A percentile compares a stretch with the other conserved stretches of the same genome.
Conservation (phyloP, 2,797 vertebrate genomes). For the Pseudomugil gertrudae region DNA sequence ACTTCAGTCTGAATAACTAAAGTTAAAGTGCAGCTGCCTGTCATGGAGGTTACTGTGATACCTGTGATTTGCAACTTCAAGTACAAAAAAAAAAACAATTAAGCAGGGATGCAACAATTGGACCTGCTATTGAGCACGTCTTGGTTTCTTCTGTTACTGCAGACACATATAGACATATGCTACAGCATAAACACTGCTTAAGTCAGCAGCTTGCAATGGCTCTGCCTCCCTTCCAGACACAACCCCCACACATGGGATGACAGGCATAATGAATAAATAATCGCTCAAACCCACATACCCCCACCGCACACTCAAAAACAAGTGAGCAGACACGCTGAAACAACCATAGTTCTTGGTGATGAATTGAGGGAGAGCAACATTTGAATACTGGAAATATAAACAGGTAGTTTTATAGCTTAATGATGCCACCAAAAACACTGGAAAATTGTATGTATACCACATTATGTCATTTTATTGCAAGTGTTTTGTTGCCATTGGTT, state of each 20-base stretch:
- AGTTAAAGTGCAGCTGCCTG: slow-evolving; percentile 42
- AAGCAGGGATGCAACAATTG: slow-evolving; percentile 21
- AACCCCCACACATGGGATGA: slow-evolving; percentile 50
- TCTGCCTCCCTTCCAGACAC: slow-evolving; percentile 42
- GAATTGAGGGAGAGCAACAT: not conserved
- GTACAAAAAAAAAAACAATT: slow-evolving; percentile 3
- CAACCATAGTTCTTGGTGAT: not conserved
- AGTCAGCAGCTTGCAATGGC: slow-evolving; percentile 33
- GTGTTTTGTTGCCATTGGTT: not conserved
- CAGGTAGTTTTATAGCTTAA: not conserved
- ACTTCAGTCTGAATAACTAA: slow-evolving; percentile 19
- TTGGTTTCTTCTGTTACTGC: slow-evolving; percentile 27
- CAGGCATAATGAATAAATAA: slow-evolving; percentile 66
- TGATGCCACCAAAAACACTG: not conserved
- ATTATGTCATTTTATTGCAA: not conserved
- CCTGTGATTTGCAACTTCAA: slow-evolving; percentile 33
- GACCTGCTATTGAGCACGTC: slow-evolving; percentile 25
- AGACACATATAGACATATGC: slow-evolving; percentile 20
- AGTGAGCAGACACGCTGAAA: slow-evolving; percentile 22
- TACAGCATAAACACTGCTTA: slow-evolving; percentile 4
- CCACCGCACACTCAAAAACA: slow-evolving; percentile 44
- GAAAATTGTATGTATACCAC: not conserved
- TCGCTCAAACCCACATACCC: slow-evolving; percentile 47
- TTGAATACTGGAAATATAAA: not conserved
- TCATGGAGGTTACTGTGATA: slow-evolving; percentile 21